phyloP scores from a whole-genome alignment of 30 jellyfish, hydroid and myxozoan species.

The Aurelia sp. region DNA sequence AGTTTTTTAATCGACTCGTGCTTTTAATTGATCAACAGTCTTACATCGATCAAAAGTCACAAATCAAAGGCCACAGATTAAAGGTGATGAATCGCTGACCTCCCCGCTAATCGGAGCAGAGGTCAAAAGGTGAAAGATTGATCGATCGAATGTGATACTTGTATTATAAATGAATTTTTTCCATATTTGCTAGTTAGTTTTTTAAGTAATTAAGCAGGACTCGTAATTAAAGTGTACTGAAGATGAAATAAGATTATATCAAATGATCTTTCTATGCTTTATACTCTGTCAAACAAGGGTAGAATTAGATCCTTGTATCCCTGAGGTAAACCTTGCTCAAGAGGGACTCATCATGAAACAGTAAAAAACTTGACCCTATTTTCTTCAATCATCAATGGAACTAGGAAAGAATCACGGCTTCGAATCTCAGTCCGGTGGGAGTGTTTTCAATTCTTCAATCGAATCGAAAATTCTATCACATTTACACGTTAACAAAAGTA shows the following conservation, averaged over 20 bases:
- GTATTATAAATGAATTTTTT: slow-evolving; percentile 62
- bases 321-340: too few relatives aligned
- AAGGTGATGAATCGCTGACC: not conserved
- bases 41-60: slow-evolving; percentile 4
- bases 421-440: too few relatives aligned
- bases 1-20: slow-evolving; percentile 36
- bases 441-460: too few relatives aligned
- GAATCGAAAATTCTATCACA: too few relatives aligned
- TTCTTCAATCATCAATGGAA: too few relatives aligned
- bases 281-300: too few relatives aligned
- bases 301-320: too few relatives aligned
- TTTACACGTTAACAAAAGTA: too few relatives aligned
- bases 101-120: not conserved
- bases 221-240: slow-evolving; percentile 34
- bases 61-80: not conserved
- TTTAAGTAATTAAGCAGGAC: slow-evolving; percentile 45
- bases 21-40: slow-evolving; percentile 39
- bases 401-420: too few relatives aligned
- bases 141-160: not conserved
- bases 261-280: not conserved
- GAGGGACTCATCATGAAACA: too few relatives aligned
- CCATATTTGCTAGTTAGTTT: slow-evolving; percentile 68
- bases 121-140: not conserved
- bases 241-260: slow-evolving; percentile 30
- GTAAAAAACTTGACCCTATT: too few relatives aligned